Evolutionary conservation across 1,140 invertebrate species (phyloP).

Genomic region (Paraescarpia echinospica): DNA sequence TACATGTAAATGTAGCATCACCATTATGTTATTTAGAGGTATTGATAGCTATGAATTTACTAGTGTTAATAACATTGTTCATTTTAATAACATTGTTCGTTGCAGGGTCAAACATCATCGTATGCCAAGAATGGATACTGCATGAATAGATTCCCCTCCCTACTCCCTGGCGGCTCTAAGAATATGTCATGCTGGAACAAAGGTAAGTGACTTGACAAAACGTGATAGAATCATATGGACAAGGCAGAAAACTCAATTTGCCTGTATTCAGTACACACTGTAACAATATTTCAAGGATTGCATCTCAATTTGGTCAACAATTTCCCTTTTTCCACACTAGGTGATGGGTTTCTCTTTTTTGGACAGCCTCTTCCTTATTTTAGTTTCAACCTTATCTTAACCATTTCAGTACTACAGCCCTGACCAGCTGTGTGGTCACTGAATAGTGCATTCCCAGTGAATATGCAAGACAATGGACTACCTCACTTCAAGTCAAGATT

Average conservation of each 20-base stretch:
- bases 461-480: too few relatives aligned
- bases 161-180: background rate
- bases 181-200: background rate
- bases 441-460: too few relatives aligned
- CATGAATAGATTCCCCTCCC: background rate
- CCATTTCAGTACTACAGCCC: too few relatives aligned
- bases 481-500: too few relatives aligned
- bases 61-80: too few relatives aligned
- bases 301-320: background rate
- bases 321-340: too few relatives aligned
- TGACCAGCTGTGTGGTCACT: too few relatives aligned
- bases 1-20: background rate
- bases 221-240: background rate
- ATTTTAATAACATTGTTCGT: background rate
- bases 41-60: background rate
- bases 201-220: background rate
- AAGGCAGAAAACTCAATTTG: background rate
- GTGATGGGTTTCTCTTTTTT: too few relatives aligned
- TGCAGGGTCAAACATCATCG: background rate
- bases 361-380: too few relatives aligned
- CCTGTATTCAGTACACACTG: background rate
- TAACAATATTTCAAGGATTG: background rate
- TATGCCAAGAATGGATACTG: slow-evolving; percentile 13
- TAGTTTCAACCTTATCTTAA: too few relatives aligned
- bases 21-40: slow-evolving; percentile 7